Base-by-base conservation (phyloP, 2,888 invertebrate genomes). In the Sphaerophoria rueppellii region DNA sequence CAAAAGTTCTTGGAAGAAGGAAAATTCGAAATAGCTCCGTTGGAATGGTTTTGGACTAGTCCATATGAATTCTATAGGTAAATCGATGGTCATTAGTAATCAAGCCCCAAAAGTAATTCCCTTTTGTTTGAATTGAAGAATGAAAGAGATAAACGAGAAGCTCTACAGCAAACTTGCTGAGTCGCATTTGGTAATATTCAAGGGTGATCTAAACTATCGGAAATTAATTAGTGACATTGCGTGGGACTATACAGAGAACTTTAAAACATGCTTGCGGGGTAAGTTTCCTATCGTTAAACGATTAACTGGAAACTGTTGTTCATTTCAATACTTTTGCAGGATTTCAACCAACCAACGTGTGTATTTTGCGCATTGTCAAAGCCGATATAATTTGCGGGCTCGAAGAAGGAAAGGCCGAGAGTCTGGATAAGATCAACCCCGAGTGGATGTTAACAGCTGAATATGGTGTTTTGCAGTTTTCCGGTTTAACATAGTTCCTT, bases 121-220 rank as follows among this genome's bases (percentile, higher is more conserved):
- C 4, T 9, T 43, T 43, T 9, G 4, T 40, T 43, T 43, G 9
- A 0, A 2, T 37, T 70, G 87, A 2, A 89, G 94, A 88, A 98
- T 99, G 98, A 93, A 94, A 88, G 91, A 91, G 12, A 91, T 94
- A 6, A 95, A 95, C 70, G 94, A 94, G 1, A 90, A 93, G 0
- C 91, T 99, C 9, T 98, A 98, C 90, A 90, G 93, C 12, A 94
- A 94, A 85, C 92, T 99, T 3, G 93, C 94, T 4, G 91, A 94
- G 87, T 94, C 97, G 0, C 93, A 94, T 86, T 92, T 96, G 0
- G 89, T 96, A 0, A 93, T 99, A 88, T 97, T 98, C 90, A 99
- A 99, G 91, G 96, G 99, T 0, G 99, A 99, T 91, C 93, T 99
- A 9, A 99, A 99, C 92, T 99, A 99, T 90, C 93, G 99, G 54